Percentiles rank a stretch among this genome's conserved stretches.
Conservation (phyloP, 2,113 vertebrate genomes). For the Cyrtonyx montezumae region DNA sequence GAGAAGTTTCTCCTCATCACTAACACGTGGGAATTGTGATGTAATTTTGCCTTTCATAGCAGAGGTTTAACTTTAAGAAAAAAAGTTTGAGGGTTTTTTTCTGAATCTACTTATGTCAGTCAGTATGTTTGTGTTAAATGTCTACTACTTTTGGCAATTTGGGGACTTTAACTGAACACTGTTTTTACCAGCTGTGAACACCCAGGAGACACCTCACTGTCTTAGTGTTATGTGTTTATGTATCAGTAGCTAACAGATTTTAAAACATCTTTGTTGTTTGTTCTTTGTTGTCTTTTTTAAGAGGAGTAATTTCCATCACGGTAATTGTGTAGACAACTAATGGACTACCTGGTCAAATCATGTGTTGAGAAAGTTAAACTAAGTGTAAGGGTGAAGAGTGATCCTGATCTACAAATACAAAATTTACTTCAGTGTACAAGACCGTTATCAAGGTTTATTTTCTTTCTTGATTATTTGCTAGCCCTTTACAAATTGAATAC, state of each 20-base stretch:
- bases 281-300: background rate
- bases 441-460: background rate
- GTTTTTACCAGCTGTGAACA: background rate
- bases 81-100: background rate
- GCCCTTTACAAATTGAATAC: background rate
- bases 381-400: background rate
- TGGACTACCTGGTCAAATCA: background rate
- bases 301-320: background rate
- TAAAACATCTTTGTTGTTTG: background rate
- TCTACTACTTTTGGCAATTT: background rate
- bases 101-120: background rate
- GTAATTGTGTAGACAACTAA: background rate
- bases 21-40: constrained; percentile 17
- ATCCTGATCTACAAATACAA: background rate
- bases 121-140: accelerated
- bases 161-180: background rate
- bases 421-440: background rate
- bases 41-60: background rate
- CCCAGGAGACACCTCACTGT: accelerated
- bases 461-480: background rate
- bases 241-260: background rate
- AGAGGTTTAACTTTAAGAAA: constrained; percentile 2
- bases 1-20: constrained; percentile 45
- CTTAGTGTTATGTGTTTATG: background rate
- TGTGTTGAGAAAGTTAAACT: background rate